Conservation (phyloP, 2,888 invertebrate species). For the Pseudoips prasinana region DNA sequence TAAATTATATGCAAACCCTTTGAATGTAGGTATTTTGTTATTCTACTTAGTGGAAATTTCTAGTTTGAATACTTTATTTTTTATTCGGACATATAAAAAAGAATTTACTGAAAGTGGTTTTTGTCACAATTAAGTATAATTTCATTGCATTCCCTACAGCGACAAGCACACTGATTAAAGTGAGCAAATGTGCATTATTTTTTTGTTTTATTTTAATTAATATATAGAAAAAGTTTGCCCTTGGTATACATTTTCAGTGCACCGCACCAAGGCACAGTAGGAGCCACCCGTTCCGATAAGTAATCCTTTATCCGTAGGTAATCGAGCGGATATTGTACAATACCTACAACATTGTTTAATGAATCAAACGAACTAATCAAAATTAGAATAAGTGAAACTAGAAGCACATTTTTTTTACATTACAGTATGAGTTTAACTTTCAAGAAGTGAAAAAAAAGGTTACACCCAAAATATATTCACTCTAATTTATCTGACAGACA, state of each 20-base stretch:
- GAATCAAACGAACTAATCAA: slow-evolving; percentile 45
- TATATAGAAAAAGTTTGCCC: slow-evolving; percentile 56
- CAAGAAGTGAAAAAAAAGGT: slow-evolving; percentile 28
- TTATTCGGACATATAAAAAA: slow-evolving; percentile 33
- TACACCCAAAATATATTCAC: slow-evolving; percentile 48
- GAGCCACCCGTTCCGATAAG: slow-evolving; percentile 39
- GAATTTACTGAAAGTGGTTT: slow-evolving; percentile 52
- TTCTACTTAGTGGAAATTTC: no score
- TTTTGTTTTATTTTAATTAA: slow-evolving; percentile 47
- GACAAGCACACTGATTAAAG: slow-evolving; percentile 50
- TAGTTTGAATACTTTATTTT: no score
- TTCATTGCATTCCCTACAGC: slow-evolving; percentile 49
- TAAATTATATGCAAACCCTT: no score
- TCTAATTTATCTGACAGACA: slow-evolving; percentile 54
- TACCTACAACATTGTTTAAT: slow-evolving; percentile 44
- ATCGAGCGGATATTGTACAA: slow-evolving; percentile 51
- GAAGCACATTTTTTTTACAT: slow-evolving; percentile 19
- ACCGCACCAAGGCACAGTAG: slow-evolving; percentile 26
- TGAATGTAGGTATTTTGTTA: no score
- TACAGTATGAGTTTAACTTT: slow-evolving; percentile 13
- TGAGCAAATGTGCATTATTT: slow-evolving; percentile 44
- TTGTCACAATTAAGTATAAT: slow-evolving; percentile 50
- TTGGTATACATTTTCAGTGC: slow-evolving; percentile 48
- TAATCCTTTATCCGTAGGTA: slow-evolving; percentile 58
- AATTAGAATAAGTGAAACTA: slow-evolving; percentile 25